Percentiles rank a stretch among this genome's conserved stretches.
These are phyloP conservation scores for Caenorhabditis drosophilae DNA, from an alignment of 2,888 invertebrate species.

Conservation along the genomic window DNA sequence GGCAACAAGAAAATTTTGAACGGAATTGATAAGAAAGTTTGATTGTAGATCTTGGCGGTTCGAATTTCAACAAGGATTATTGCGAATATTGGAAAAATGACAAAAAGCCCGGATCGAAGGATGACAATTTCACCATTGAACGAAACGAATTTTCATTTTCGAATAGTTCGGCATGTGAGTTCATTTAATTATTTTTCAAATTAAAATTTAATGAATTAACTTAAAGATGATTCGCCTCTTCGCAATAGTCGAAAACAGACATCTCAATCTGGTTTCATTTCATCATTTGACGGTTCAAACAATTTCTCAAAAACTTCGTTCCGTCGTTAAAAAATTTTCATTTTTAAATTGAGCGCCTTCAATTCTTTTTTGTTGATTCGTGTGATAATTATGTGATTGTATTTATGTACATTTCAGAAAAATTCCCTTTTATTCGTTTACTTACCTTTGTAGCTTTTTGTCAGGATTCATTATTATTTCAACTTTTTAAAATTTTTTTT, in stretches of 20 bases:
- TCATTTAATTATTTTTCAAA: too few relatives aligned
- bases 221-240: constrained; percentile 34
- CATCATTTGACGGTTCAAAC: constrained; percentile 23
- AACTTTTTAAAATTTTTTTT: too few relatives aligned
- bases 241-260: constrained; percentile 34
- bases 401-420: background rate
- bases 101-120: constrained; percentile 18
- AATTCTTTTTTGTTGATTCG: too few relatives aligned
- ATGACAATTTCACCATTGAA: constrained; percentile 34
- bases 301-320: constrained; percentile 20
- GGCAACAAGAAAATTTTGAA: background rate
- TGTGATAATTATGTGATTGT: background rate
- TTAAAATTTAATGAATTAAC: too few relatives aligned
- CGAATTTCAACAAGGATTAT: constrained; percentile 35
- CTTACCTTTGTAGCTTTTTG: too few relatives aligned
- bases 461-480: too few relatives aligned
- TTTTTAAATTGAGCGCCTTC: background rate
- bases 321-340: background rate
- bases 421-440: background rate
- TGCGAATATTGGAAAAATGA: constrained; percentile 36
- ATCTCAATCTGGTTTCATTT: constrained; percentile 19
- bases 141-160: constrained; percentile 33
- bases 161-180: constrained; percentile 24
- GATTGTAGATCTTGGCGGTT: too few relatives aligned
- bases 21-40: too few relatives aligned